Evolutionary conservation across 1,140 invertebrate genomes (phyloP), one percentile per base, ranked within the genome.

Genomic region (Tetraneura akinire): DNA sequence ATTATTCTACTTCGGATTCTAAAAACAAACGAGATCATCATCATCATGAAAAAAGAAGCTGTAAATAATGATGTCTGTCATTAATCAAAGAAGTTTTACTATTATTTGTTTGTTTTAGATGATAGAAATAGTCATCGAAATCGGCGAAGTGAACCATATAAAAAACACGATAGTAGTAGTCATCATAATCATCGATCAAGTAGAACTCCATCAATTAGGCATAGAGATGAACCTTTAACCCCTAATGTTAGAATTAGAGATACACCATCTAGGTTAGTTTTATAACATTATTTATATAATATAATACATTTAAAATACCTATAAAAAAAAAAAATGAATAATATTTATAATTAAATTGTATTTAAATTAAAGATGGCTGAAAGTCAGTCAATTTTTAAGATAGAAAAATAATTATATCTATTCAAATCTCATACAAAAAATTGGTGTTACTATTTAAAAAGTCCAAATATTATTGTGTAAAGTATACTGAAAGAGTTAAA

Each of bases 141-240:
- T 80, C 49, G 73, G 14, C 81, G 84, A 16, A 80, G 80, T 81
- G 81, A 83, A 14, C 73, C 78, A 73, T 51, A 82, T 85, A 70
- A 81, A 83, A 81, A 81, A 81, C 73, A 81, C 76, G 76, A 82
- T 84, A 80, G 83, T 83, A 42, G 87, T 89, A 85, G 89, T 88
- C 83, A 88, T 13, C 51, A 37, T 32, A 42, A 81, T 81, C 29
- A 73, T 51, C 47, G 53, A 45, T 81, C 68, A 14, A 81, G 80
- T 62, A 80, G 90, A 80, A 90, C 90, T 84, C 92, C 92, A 53
- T 91, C 91, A 0, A 85, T 84, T 18, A 82, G 89, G 37, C 92
- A 92, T 84, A 90, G 88, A 84, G 92, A 93, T 87, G 94, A 95
- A 86, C 93, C 94, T 1, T 88, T 88, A 81, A 97, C 95, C 26